These are phyloP conservation scores for Lepus europaeus DNA, from an alignment of 2,113 vertebrate genomes.

Conservation along the genomic window DNA sequence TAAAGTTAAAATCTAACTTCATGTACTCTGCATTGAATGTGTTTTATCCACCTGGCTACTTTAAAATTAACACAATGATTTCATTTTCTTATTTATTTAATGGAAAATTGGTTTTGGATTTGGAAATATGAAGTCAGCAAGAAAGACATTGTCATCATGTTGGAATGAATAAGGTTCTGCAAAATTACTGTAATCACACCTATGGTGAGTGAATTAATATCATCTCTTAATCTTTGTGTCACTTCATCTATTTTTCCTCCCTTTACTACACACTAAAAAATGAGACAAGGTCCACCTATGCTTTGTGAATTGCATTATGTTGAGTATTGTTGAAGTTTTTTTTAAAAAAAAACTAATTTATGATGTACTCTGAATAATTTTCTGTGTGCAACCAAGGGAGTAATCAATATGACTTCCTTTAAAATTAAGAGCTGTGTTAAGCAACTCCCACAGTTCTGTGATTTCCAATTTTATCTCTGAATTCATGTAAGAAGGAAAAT, in stretches of 20 bases:
- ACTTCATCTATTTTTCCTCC: constrained; percentile 17
- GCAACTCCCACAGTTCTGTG: constrained; percentile 39
- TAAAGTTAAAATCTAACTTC: neutral
- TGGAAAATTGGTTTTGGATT: constrained; percentile 9
- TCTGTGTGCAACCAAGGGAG: constrained; percentile 42
- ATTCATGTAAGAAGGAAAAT: constrained; percentile 57
- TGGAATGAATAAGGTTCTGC: neutral
- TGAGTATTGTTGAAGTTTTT: constrained; percentile 44
- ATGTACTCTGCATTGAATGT: neutral
- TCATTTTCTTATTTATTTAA: constrained; percentile 27
- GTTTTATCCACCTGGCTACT: neutral
- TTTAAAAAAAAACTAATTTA: neutral
- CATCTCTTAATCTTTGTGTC: neutral
- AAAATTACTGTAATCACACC: constrained; percentile 30
- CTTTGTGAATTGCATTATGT: constrained; percentile 41
- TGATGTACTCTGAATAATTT: constrained; percentile 16
- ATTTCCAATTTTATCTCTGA: constrained; percentile 67
- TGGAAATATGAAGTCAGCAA: neutral
- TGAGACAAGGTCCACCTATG: neutral
- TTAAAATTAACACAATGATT: constrained; percentile 2
- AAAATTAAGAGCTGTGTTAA: constrained; percentile 40
- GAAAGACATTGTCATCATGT: constrained; percentile 13
- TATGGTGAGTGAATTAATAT: constrained; percentile 31
- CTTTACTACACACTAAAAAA: constrained; percentile 45
- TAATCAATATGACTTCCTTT: constrained; percentile 60